Evolutionary conservation across 2,888 invertebrate species (phyloP).

Genomic region (Chloroclystis v-ata): DNA sequence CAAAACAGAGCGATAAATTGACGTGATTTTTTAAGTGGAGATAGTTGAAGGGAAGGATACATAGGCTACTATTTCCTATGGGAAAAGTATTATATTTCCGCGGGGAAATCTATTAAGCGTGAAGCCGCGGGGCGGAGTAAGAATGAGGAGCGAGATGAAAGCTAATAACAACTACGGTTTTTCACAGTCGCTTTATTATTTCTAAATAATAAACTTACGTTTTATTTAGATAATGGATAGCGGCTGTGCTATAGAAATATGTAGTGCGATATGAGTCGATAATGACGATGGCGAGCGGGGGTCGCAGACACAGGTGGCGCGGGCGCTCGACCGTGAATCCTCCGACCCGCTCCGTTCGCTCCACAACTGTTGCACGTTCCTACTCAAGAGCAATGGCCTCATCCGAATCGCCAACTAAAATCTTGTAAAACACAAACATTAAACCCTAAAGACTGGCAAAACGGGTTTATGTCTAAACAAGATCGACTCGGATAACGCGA

Average conservation of each 20-base stretch:
- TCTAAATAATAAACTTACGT: no score
- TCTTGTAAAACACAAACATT: slow-evolving; percentile 22
- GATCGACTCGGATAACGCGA: slow-evolving; percentile 22
- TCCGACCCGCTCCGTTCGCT: slow-evolving; percentile 44
- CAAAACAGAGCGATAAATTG: no score
- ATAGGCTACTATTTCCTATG: no score
- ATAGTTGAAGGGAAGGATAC: no score
- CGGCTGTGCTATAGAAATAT: neutral
- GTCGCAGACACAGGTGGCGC: slow-evolving; percentile 57
- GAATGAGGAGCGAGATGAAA: no score
- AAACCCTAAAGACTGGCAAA: slow-evolving; percentile 19
- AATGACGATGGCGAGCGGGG: slow-evolving; percentile 26
- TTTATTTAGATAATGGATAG: no score
- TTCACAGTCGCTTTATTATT: no score
- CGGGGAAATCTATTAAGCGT: no score
- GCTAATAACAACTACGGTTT: no score
- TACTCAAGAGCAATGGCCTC: slow-evolving; percentile 65
- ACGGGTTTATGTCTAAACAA: slow-evolving; percentile 18
- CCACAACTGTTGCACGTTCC: slow-evolving; percentile 66
- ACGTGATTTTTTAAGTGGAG: no score
- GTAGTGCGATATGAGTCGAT: slow-evolving; percentile 41
- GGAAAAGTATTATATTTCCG: no score
- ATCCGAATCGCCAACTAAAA: slow-evolving; percentile 34
- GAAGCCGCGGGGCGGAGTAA: no score
- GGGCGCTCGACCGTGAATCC: slow-evolving; percentile 71